phyloP scores from a whole-genome alignment of 2,113 vertebrate species.

The Helogale parvula region DNA sequence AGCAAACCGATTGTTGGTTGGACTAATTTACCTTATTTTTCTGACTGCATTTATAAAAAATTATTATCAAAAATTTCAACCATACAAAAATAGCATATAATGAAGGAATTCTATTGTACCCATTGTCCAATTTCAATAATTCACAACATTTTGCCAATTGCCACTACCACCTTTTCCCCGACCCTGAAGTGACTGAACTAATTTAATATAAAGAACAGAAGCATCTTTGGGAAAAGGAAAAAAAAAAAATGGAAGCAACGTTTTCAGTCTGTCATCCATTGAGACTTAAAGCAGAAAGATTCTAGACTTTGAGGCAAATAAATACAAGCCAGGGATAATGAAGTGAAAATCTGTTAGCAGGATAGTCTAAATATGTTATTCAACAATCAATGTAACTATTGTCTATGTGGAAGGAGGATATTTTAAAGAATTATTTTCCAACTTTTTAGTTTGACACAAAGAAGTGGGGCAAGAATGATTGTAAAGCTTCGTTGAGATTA shows the following conservation, averaged over 20 bases:
- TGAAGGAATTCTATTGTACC: not conserved
- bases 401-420: not conserved
- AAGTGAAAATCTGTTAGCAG: not conserved
- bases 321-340: not conserved
- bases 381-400: not conserved
- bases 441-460: not conserved
- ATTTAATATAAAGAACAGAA: not conserved
- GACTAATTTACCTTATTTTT: slow-evolving; percentile 9
- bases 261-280: not conserved
- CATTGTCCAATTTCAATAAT: not conserved
- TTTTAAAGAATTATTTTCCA: slow-evolving; percentile 21
- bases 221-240: not conserved
- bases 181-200: not conserved
- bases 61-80: not conserved
- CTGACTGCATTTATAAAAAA: not conserved
- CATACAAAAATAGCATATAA: slow-evolving; percentile 6
- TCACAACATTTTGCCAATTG: not conserved
- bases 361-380: not conserved
- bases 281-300: not conserved
- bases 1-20: not conserved
- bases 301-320: not conserved
- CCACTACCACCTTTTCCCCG: not conserved
- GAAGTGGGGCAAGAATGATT: not conserved
- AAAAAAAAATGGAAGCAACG: slow-evolving; percentile 26
- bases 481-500: not conserved